phyloP scores from a whole-genome alignment of 2,113 vertebrate species.

The Crocuta crocuta region DNA sequence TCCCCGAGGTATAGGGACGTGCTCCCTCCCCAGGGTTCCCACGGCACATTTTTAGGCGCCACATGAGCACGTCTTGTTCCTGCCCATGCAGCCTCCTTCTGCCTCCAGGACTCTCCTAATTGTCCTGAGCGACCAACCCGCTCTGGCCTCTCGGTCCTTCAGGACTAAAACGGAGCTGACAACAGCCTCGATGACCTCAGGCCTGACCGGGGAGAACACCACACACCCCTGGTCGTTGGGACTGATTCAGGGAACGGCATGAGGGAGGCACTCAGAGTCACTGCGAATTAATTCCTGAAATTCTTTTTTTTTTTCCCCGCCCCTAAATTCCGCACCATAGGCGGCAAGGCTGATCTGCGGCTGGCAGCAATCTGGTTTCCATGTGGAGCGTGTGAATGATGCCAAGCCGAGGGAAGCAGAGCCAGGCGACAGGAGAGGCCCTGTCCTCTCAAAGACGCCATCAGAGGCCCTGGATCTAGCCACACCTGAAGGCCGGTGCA shows the following conservation, averaged over 20 bases:
- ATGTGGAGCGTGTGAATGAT: neutral
- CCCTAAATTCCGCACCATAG: neutral
- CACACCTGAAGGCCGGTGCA: neutral
- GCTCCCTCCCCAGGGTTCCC: neutral
- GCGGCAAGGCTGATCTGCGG: neutral
- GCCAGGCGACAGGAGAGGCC: neutral
- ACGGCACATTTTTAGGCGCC: neutral
- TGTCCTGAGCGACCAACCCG: neutral
- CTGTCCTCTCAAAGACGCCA: neutral
- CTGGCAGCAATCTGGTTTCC: neutral
- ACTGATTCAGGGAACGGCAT: neutral
- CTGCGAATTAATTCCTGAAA: constrained; percentile 15
- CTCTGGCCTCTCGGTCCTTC: neutral
- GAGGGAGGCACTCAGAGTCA: neutral
- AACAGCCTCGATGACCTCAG: neutral
- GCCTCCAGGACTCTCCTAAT: neutral
- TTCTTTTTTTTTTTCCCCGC: fast-evolving
- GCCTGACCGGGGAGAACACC: neutral
- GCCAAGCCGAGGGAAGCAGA: neutral
- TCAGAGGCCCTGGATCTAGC: neutral
- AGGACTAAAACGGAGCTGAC: neutral
- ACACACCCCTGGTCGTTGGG: neutral
- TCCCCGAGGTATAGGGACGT: neutral
- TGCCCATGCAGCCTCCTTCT: neutral
- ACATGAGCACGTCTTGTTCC: neutral